Conservation (phyloP, 2,888 invertebrate species). For the Himalopsyche kuldschensis region DNA sequence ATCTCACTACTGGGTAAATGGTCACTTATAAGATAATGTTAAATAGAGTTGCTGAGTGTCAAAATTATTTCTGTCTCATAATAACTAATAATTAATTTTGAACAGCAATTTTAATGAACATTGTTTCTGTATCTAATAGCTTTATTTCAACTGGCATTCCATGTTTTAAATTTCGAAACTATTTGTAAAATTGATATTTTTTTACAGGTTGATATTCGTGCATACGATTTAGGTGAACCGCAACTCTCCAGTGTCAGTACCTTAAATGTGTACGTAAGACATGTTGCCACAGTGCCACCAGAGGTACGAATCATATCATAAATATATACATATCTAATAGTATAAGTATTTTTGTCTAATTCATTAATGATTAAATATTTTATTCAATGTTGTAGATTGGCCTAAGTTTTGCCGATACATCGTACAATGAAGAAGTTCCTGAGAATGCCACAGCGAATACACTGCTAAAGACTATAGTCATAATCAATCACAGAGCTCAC, state of each 20-base stretch:
- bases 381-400: slow-evolving; percentile 64
- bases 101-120: too few relatives aligned
- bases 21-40: too few relatives aligned
- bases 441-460: slow-evolving; percentile 74
- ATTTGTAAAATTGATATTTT: slow-evolving; percentile 12
- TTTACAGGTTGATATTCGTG: slow-evolving; percentile 77
- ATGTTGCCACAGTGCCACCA: slow-evolving; percentile 70
- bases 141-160: too few relatives aligned
- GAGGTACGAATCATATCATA: slow-evolving; percentile 47
- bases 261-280: slow-evolving; percentile 80
- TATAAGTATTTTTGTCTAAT: neutral
- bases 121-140: too few relatives aligned
- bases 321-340: neutral
- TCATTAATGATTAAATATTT: neutral
- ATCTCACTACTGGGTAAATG: too few relatives aligned
- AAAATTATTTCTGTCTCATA: too few relatives aligned
- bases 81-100: too few relatives aligned
- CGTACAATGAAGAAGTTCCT: slow-evolving; percentile 79
- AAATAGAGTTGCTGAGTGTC: too few relatives aligned
- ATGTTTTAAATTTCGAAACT: too few relatives aligned
- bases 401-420: slow-evolving; percentile 84
- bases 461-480: slow-evolving; percentile 69
- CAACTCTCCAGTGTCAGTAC: slow-evolving; percentile 80
- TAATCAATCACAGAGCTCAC: slow-evolving; percentile 72
- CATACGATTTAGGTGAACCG: slow-evolving; percentile 84